Percentiles rank a stretch among this genome's conserved stretches.
Evolutionary conservation across 2,113 vertebrate genomes (phyloP).

Genomic region (Microcebus lehilahytsara): DNA sequence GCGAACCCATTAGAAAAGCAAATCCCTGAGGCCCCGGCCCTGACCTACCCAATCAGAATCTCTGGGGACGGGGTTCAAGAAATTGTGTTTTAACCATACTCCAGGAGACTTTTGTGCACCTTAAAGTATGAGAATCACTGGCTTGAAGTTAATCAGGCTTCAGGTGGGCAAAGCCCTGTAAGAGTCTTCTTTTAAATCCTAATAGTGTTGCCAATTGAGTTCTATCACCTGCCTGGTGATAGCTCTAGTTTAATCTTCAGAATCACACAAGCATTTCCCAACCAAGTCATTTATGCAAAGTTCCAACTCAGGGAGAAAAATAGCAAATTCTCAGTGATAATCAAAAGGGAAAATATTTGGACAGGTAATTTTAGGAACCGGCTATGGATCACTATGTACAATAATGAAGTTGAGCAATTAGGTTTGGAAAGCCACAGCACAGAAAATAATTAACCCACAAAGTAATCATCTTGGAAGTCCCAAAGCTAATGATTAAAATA

Average conservation of each 20-base stretch:
- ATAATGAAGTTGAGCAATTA: conserved; percentile 58
- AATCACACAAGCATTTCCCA: neutral
- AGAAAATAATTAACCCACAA: conserved; percentile 60
- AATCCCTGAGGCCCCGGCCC: neutral
- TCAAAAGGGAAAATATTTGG: conserved; percentile 66
- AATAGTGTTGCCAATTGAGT: neutral
- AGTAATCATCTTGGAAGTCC: conserved; percentile 75
- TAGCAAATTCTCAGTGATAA: neutral
- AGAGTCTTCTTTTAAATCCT: neutral
- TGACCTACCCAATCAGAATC: neutral
- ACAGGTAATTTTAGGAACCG: conserved; percentile 51
- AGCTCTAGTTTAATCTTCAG: conserved; percentile 22
- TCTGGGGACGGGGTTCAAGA: neutral
- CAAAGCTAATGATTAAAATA: conserved; percentile 71
- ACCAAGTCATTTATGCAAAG: conserved; percentile 42
- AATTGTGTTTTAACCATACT: neutral
- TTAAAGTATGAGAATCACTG: neutral
- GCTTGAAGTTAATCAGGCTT: conserved; percentile 30
- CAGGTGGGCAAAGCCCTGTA: neutral
- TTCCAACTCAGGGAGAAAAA: conserved; percentile 29
- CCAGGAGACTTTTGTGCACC: neutral
- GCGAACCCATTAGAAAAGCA: neutral
- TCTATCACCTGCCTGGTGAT: neutral
- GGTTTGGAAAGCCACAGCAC: conserved; percentile 53
- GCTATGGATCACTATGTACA: conserved; percentile 27